Evolutionary conservation across 2,113 vertebrate species (phyloP), one percentile per base, ranked within the genome.

Genomic region (Anolis carolinensis): DNA sequence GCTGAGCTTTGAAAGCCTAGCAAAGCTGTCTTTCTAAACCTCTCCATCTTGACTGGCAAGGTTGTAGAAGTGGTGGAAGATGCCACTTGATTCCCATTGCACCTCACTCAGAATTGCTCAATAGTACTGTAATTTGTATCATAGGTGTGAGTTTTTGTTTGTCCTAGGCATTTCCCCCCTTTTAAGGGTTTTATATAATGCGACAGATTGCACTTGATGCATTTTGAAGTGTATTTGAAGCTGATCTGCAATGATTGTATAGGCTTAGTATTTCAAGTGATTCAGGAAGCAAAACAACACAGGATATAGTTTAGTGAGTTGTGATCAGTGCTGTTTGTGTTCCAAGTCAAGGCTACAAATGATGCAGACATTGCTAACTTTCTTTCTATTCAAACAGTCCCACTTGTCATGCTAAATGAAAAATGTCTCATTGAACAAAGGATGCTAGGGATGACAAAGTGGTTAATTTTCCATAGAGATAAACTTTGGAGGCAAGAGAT

Each of bases 171-270:
- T 14, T 9, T 65, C 3, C 16, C 3, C 32, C 9, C 62, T 21
- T 50, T 36, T 79, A n/a, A 11, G 10, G 13, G 13, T 36, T 63
- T 79, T 36, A 23, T 83, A 90, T 92, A 92, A 88, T 70, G 89
- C 87, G 55, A 68, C 71, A 90, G 94, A 89, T n/a, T n/a, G 83
- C 91, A 88, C 86, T 87, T 86, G 78, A 81, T 92, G 83, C 83
- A 85, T 27, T 39, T 81, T 55, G 1, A 14, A 62, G 68, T 44
- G 50, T 87, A 82, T 78, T 65, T 84, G 83, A 77, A 93, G 86
- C 82, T 67, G 88, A 82, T 82, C 36, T 67, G 39, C 48, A 21
- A 10, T 34, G 75, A 74, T 23, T 88, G 13, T 87, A 80, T 83
- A 3, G 5, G 84, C 93, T 87, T 63, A 34, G 21, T 86, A 68